phyloP scores from a whole-genome alignment of 1,140 invertebrate genomes.

The Nasonia giraulti region DNA sequence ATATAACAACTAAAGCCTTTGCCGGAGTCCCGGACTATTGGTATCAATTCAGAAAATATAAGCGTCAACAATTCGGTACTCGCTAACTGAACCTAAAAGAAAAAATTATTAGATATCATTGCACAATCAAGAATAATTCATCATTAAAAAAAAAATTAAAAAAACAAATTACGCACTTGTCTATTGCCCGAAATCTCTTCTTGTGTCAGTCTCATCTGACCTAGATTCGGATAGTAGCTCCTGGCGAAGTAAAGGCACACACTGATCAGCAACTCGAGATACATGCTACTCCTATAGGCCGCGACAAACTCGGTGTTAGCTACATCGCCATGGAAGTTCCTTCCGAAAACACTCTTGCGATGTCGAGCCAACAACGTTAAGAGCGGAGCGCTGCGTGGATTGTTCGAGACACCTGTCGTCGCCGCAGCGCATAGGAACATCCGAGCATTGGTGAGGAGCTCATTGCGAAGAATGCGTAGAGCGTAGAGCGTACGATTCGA shows the following conservation, averaged over 20 bases:
- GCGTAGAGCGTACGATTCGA: constrained; percentile 85
- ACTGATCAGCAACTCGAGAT: constrained; percentile 87
- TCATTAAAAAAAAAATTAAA: background rate
- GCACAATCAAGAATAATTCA: background rate
- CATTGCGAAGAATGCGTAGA: constrained; percentile 83
- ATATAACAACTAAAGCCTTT: constrained; percentile 89
- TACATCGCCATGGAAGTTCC: constrained; percentile 84
- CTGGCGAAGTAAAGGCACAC: constrained; percentile 87
- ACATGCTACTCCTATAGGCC: constrained; percentile 85
- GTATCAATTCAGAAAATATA: constrained; percentile 85
- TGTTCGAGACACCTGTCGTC: constrained; percentile 80
- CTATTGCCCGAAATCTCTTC: constrained; percentile 87
- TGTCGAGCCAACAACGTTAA: constrained; percentile 84
- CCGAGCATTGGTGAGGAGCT: constrained; percentile 83
- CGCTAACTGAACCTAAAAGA: constrained; percentile 82
- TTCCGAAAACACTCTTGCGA: constrained; percentile 87
- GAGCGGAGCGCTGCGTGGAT: constrained; percentile 75
- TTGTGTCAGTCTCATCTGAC: constrained; percentile 79
- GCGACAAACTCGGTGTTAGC: constrained; percentile 78
- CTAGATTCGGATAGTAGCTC: constrained; percentile 86
- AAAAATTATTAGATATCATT: background rate
- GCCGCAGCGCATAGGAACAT: constrained; percentile 83
- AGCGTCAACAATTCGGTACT: constrained; percentile 86
- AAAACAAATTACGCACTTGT: constrained; percentile 69
- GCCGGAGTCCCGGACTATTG: constrained; percentile 88